A percentile compares a stretch with the other conserved stretches of the same genome.
phyloP scores from a whole-genome alignment of 2,888 invertebrate genomes.

The Parnassius mnemosyne region DNA sequence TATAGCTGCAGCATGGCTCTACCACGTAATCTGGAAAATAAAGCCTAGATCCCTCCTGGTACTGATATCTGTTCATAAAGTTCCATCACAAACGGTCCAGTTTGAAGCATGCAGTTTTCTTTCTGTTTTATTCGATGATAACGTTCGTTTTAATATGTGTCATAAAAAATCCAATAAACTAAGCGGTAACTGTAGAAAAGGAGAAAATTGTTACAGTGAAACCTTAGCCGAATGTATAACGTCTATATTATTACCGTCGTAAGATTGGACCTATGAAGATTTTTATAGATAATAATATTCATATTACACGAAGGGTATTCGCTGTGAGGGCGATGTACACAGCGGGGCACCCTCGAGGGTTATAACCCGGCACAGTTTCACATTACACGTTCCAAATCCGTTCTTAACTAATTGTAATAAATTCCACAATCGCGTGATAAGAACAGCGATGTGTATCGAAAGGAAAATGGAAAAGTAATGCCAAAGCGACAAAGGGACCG shows the following conservation, averaged over 20 bases:
- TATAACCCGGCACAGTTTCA: constrained; percentile 10
- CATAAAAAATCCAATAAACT: neutral
- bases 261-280: constrained; percentile 5
- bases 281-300: constrained; percentile 22
- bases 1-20: too few species aligned
- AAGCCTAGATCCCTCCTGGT: too few species aligned
- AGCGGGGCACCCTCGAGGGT: constrained; percentile 26
- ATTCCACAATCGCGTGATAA: neutral
- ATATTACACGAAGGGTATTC: constrained; percentile 25
- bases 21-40: too few species aligned
- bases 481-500: constrained; percentile 7
- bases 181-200: neutral
- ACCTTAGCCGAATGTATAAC: constrained; percentile 3
- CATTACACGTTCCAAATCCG: constrained; percentile 2
- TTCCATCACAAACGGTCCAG: too few species aligned
- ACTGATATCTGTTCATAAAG: too few species aligned
- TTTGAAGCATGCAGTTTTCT: too few species aligned
- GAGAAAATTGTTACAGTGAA: neutral
- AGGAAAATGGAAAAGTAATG: constrained; percentile 10
- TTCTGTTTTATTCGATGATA: too few species aligned
- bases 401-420: constrained; percentile 6
- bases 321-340: constrained; percentile 26
- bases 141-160: too few species aligned
- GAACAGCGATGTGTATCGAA: neutral
- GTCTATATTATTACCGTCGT: constrained; percentile 2